Evolutionary conservation across 2,888 invertebrate species (phyloP), one percentile per base, ranked within the genome.

Genomic region (Marronus borbonicus): DNA sequence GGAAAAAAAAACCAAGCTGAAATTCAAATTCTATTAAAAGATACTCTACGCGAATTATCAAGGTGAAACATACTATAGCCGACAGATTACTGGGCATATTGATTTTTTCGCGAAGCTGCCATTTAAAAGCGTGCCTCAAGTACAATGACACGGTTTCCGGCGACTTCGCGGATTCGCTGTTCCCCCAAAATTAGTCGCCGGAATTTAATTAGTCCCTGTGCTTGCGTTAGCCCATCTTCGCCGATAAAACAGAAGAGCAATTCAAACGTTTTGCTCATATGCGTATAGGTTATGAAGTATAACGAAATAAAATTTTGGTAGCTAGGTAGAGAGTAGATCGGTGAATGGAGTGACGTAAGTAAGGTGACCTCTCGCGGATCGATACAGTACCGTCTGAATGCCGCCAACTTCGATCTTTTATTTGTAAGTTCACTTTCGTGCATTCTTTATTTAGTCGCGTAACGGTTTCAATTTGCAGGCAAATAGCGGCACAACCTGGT

Each of bases 281-380:
- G 55, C 39, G 60, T 72, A 72, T 36, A 39, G 72, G 58, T 55
- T 58, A 72, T 60, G 72, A 60, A 52, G 72, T 72, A 36, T 70
- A 72, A 58, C 72, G 72, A 68, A 58, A 68, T 66, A 76, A 76
- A 76, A 76, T 66, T 65, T 66, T 24, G 55, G 52, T 39, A 66
- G 44, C 76, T 52, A 66, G 66, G 76, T 74, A 17, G 17, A 58
- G 55, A 52, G 62, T 62, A 58, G 58, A 72, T 65, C 79, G 78
- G 80, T 81, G 81, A 81, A 81, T 80, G 79, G 69, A 79, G 69
- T 78, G 80, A 81, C 79, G 80, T 80, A 81, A 80, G 78, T 81
- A 80, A 81, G 81, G 80, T 81, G 81, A 81, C 81, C 81, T 77
- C 78, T 80, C 17, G 44, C 64, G 79, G 79, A 81, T 81, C 81